These are phyloP conservation scores for Aphidius gifuensis DNA, from an alignment of 1,140 invertebrate genomes.

Conservation along the genomic window DNA sequence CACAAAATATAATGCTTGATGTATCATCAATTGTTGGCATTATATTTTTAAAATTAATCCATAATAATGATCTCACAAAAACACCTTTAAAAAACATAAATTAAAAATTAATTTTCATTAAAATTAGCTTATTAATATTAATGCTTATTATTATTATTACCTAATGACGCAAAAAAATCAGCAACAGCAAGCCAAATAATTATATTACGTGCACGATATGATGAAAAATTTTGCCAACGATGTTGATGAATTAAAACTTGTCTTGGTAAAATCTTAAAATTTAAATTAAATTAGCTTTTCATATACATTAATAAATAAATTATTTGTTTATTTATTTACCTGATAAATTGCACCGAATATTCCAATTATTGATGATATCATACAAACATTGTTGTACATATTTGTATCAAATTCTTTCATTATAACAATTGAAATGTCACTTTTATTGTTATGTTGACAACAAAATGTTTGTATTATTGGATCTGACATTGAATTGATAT, in stretches of 20 bases:
- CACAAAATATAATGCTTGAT: constrained; percentile 68
- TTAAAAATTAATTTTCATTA: constrained; percentile 8
- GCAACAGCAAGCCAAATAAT: constrained; percentile 76
- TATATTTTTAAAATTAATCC: constrained; percentile 66
- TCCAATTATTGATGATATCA: constrained; percentile 69
- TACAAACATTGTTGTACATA: constrained; percentile 69
- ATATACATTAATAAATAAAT: not conserved
- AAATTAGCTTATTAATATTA: not conserved
- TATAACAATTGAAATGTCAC: constrained; percentile 60
- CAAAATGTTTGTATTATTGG: constrained; percentile 79
- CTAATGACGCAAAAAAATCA: constrained; percentile 72
- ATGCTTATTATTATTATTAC: constrained; percentile 45
- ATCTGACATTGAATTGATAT: constrained; percentile 62
- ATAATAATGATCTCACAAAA: constrained; percentile 67
- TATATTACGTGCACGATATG: constrained; percentile 64
- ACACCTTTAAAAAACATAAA: constrained; percentile 58
- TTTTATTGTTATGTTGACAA: constrained; percentile 65
- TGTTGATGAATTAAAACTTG: constrained; percentile 43
- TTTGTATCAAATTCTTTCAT: constrained; percentile 69
- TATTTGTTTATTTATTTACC: constrained; percentile 51
- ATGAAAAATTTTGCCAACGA: constrained; percentile 58
- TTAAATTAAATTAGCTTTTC: not conserved
- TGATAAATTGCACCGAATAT: constrained; percentile 73
- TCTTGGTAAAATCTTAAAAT: constrained; percentile 55
- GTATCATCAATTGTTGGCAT: constrained; percentile 64